Conservation (phyloP, 1,140 invertebrate species). For the Dreissena polymorpha region DNA sequence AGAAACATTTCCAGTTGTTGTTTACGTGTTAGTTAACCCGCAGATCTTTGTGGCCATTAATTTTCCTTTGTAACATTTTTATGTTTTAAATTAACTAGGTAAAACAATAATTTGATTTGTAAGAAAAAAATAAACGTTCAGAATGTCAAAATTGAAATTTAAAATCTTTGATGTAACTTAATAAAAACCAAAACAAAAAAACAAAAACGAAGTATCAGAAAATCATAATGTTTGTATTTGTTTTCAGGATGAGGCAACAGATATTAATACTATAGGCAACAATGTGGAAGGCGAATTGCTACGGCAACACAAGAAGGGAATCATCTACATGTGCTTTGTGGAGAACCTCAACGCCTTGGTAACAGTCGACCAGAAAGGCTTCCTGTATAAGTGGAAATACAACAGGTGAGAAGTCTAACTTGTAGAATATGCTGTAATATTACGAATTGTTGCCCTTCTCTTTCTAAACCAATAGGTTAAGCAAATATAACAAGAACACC, state of each 20-base stretch:
- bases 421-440: neutral
- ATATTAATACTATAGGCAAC: constrained; percentile 60
- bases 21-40: too few relatives aligned
- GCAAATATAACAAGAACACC: neutral
- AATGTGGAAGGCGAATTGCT: constrained; percentile 65
- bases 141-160: too few relatives aligned
- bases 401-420: constrained; percentile 49
- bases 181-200: too few relatives aligned
- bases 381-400: constrained; percentile 69
- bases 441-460: neutral
- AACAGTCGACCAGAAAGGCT: constrained; percentile 66
- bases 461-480: neutral
- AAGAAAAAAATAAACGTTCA: too few relatives aligned
- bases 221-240: constrained; percentile 11
- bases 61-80: too few relatives aligned
- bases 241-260: constrained; percentile 49
- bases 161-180: too few relatives aligned
- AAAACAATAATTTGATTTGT: too few relatives aligned
- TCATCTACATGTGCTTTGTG: constrained; percentile 61
- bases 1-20: too few relatives aligned
- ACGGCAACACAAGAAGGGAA: constrained; percentile 58
- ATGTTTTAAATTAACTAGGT: too few relatives aligned
- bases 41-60: too few relatives aligned
- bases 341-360: constrained; percentile 64
- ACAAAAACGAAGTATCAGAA: too few relatives aligned